Evolutionary conservation across 53 echinoderm and acorn worm species (phyloP).

Genomic region (Astropecten irregularis): DNA sequence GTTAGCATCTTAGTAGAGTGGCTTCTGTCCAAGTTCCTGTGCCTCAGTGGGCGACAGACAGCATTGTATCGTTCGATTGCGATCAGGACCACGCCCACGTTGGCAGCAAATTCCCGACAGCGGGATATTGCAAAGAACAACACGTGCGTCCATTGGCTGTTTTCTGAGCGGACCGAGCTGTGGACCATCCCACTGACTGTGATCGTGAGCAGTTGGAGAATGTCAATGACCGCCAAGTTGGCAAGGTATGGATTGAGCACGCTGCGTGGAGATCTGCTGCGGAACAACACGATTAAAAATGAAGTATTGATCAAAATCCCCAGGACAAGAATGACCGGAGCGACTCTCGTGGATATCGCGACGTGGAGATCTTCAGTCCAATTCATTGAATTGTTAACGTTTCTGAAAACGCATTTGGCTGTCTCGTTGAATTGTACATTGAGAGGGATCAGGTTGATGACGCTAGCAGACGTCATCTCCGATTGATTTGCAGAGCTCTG

Average conservation of each 20-base stretch:
- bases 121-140: not conserved
- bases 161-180: not conserved
- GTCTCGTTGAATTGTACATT: not conserved
- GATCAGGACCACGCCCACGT: not conserved
- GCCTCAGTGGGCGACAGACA: not conserved
- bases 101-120: not conserved
- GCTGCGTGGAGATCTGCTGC: not conserved
- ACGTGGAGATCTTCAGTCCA: not conserved
- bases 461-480: not conserved
- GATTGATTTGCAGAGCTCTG: too few species aligned
- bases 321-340: not conserved
- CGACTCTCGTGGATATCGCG: not conserved
- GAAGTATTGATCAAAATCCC: not conserved
- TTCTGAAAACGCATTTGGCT: not conserved
- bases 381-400: not conserved
- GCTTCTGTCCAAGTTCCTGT: not conserved
- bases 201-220: not conserved
- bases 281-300: not conserved
- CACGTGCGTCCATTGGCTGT: not conserved
- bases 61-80: not conserved
- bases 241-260: not conserved
- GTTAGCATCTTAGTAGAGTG: not conserved
- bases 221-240: not conserved
- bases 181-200: not conserved
- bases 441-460: not conserved